Percentiles rank a stretch among this genome's conserved stretches.
Evolutionary conservation across 2,888 invertebrate genomes (phyloP).

Genomic region (Ectemnius lituratus): DNA sequence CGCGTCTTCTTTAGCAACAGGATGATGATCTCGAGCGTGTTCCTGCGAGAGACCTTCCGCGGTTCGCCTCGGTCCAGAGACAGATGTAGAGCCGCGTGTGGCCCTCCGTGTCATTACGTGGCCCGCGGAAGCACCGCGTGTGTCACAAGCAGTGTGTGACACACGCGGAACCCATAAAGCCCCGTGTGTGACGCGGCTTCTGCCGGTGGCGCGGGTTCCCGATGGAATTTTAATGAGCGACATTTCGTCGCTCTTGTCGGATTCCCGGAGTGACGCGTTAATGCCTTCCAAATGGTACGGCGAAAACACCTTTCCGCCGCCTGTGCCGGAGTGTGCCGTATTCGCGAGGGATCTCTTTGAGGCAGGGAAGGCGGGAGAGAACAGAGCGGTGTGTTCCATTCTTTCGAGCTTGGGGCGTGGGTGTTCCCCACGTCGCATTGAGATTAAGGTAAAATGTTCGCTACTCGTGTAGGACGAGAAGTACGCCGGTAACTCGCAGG

Average conservation of each 20-base stretch:
- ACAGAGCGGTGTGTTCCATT: slow-evolving; percentile 11
- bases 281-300: slow-evolving; percentile 68
- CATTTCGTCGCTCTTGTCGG: slow-evolving; percentile 67
- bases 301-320: slow-evolving; percentile 39
- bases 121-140: slow-evolving; percentile 38
- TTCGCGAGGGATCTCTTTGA: too few relatives aligned
- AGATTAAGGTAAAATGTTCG: slow-evolving; percentile 47
- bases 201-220: slow-evolving; percentile 34
- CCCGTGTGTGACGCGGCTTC: slow-evolving; percentile 37
- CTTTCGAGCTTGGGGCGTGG: slow-evolving; percentile 21
- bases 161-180: slow-evolving; percentile 66
- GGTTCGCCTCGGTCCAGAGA: slow-evolving; percentile 16
- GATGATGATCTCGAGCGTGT: neutral
- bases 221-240: slow-evolving; percentile 74
- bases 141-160: slow-evolving; percentile 46
- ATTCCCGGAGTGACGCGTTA: slow-evolving; percentile 68
- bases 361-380: neutral
- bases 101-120: neutral
- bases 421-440: slow-evolving; percentile 17
- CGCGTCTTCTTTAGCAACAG: slow-evolving; percentile 39
- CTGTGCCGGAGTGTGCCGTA: neutral
- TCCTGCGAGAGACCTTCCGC: slow-evolving; percentile 1
- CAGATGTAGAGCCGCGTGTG: slow-evolving; percentile 41
- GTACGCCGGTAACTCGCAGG: slow-evolving; percentile 19
- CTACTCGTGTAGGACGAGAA: slow-evolving; percentile 21